Base-by-base conservation (phyloP, 2,888 invertebrate genomes). In the Bombyx huttoni region DNA sequence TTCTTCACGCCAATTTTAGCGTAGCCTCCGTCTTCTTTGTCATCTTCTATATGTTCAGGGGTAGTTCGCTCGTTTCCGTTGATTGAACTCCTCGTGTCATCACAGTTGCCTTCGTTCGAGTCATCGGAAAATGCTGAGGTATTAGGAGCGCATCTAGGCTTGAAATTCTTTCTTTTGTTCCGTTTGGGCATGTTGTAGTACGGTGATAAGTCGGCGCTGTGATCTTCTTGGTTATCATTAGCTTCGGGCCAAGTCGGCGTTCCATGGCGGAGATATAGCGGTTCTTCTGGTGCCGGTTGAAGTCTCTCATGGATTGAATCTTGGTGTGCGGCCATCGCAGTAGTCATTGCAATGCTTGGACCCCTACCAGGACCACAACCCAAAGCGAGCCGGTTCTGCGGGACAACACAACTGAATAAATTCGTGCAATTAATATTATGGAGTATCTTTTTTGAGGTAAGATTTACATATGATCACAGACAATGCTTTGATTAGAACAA, bases 81-180 rank as follows among this genome's bases (percentile, higher is more conserved):
- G 47, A 85, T 59, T 34, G 78, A 81, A 58, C 84, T 83, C 46
- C 66, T 68, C 51, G 70, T 61, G 51, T 77, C 75, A 54, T 72
- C 71, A 58, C 82, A 75, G 55, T 78, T 73, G 1, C 67, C 81
- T 54, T 79, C 85, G n/a, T 85, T 81, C 0, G 86, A 86, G 55
- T 89, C 87, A 51, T 90, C 90, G 7, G 89, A 88, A 64, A 85
- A 89, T 1, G 81, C 72, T 0, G 85, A 80, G 14, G 89, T 76
- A 56, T 90, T 91, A 2, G 94, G 92, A 54, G 89, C 89, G 76
- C 93, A 94, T 64, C 94, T 86, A 0, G 95, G 95, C 65, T 93
- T 92, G 79, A 94, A 93, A 75, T 94, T 94, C 78, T 94, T 94
- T 61, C 94, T 84, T 65, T 94, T 94, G 85, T 94, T 94, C 65